Conservation (phyloP, 1,140 invertebrate genomes). For the Steinernema khuongi region DNA sequence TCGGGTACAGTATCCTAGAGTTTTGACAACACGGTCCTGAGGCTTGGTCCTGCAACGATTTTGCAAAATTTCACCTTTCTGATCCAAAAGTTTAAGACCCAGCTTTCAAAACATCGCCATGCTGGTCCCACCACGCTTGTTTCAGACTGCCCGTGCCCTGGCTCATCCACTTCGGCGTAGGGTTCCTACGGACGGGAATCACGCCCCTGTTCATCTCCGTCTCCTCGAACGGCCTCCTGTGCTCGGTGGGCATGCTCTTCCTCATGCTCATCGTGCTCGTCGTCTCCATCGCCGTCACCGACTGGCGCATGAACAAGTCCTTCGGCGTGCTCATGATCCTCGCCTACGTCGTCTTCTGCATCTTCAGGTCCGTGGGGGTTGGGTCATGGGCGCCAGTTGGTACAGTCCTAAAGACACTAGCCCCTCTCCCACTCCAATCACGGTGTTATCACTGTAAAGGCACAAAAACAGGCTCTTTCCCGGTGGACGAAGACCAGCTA, state of each 20-base stretch:
- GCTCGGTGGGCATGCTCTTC: slow-evolving; percentile 90
- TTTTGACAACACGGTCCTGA: neutral
- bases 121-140: slow-evolving; percentile 41
- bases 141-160: slow-evolving; percentile 88
- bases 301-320: slow-evolving; percentile 91
- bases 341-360: slow-evolving; percentile 88
- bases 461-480: too few species aligned
- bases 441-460: too few species aligned
- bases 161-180: slow-evolving; percentile 75
- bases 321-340: slow-evolving; percentile 88
- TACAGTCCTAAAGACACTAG: too few species aligned
- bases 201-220: slow-evolving; percentile 34
- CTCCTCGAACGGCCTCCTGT: slow-evolving; percentile 76
- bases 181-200: slow-evolving; percentile 25
- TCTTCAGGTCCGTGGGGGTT: too few species aligned
- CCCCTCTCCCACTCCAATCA: too few species aligned
- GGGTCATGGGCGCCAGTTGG: too few species aligned
- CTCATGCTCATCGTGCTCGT: slow-evolving; percentile 90
- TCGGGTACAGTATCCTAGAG: slow-evolving; percentile 65
- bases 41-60: neutral
- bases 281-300: slow-evolving; percentile 83
- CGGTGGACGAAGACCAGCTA: too few species aligned
- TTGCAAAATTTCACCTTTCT: too few species aligned
- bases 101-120: too few species aligned
- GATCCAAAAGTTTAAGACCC: too few species aligned